Evolutionary conservation across 2,113 vertebrate species (phyloP).

Genomic region (Parotia lawesii): DNA sequence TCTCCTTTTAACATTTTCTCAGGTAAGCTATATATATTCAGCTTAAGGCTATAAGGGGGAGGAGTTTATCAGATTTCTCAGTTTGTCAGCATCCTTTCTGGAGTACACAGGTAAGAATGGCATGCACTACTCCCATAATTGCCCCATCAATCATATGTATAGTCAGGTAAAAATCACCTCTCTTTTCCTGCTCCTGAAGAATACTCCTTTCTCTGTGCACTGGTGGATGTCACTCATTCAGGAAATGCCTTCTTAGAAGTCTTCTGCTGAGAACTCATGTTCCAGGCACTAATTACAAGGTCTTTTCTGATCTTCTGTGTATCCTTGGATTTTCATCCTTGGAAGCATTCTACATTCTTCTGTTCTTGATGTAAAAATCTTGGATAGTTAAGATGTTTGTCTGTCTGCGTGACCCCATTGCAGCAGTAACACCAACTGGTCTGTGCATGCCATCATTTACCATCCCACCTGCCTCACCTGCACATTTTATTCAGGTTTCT

Average conservation of each 20-base stretch:
- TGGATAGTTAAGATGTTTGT: rapidly evolving
- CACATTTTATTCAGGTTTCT: neutral
- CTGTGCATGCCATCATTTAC: neutral
- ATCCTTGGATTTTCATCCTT: neutral
- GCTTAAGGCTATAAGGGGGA: neutral
- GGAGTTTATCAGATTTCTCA: neutral
- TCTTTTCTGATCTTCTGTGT: neutral
- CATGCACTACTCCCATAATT: neutral
- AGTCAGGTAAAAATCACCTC: neutral
- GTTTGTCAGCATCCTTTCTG: neutral
- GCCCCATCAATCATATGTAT: neutral
- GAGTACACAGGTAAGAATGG: neutral
- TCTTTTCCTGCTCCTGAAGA: neutral
- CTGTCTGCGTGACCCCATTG: rapidly evolving
- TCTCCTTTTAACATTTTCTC: neutral
- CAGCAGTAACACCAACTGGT: neutral
- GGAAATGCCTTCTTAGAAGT: neutral
- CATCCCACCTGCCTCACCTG: neutral
- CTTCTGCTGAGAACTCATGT: neutral
- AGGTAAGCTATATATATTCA: neutral
- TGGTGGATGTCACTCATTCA: neutral
- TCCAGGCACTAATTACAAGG: neutral
- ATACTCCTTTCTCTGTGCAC: neutral
- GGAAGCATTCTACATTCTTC: neutral
- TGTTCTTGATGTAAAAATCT: neutral